Evolutionary conservation across 2,888 invertebrate species (phyloP).

Genomic region (Cenopis cana): DNA sequence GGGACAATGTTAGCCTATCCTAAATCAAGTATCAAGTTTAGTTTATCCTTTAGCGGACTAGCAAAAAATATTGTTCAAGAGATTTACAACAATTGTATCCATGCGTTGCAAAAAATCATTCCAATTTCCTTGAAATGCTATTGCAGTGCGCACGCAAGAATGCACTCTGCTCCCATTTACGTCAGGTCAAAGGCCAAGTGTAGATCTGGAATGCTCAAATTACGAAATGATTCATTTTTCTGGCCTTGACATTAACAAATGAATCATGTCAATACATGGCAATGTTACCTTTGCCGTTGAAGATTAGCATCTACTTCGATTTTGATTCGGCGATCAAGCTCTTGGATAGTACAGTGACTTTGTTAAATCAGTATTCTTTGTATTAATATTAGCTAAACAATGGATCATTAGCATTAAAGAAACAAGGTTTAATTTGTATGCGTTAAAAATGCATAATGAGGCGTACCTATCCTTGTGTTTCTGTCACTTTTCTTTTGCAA

Average conservation of each 20-base stretch:
- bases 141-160: conserved; percentile 35
- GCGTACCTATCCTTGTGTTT: conserved; percentile 7
- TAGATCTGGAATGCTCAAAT: conserved; percentile 27
- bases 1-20: no score
- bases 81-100: background rate
- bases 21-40: no score
- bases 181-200: conserved; percentile 40
- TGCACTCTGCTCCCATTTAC: conserved; percentile 33
- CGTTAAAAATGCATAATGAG: conserved; percentile 21
- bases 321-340: background rate
- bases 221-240: conserved; percentile 43
- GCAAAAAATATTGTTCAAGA: background rate
- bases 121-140: conserved; percentile 16
- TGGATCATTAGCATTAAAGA: conserved; percentile 35
- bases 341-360: background rate
- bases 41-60: no score
- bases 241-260: conserved; percentile 42
- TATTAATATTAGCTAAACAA: conserved; percentile 34
- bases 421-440: conserved; percentile 24
- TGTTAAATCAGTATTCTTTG: conserved; percentile 18
- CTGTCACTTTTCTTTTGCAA: background rate
- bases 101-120: background rate
- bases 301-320: conserved; percentile 2
- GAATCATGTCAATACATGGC: conserved; percentile 38
- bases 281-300: conserved; percentile 16